Conservation (phyloP, 2,113 vertebrate genomes). For the Gymnobelideus leadbeateri region DNA sequence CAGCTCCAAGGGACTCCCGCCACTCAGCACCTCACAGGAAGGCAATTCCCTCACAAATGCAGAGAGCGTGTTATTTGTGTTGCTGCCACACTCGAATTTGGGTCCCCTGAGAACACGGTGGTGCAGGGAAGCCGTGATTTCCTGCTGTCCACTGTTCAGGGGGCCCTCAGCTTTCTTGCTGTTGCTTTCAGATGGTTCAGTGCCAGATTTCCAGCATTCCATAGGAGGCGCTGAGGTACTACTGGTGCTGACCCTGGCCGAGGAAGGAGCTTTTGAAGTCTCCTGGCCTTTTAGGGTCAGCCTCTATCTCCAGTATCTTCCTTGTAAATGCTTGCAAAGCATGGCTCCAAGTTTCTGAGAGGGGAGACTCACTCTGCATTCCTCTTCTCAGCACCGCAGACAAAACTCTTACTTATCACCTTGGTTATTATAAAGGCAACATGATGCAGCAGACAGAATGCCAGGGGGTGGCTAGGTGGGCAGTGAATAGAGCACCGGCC, state of each 20-base stretch:
- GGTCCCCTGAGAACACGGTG: background rate
- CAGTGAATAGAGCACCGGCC: no score
- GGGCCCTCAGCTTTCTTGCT: background rate
- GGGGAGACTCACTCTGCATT: background rate
- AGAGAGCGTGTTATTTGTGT: background rate
- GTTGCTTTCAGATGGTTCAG: slow-evolving; percentile 21
- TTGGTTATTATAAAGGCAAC: background rate
- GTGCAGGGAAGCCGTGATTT: slow-evolving; percentile 47
- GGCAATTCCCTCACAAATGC: slow-evolving; percentile 30
- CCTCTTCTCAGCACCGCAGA: background rate
- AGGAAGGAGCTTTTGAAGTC: background rate
- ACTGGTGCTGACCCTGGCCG: background rate
- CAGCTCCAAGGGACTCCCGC: slow-evolving; percentile 22
- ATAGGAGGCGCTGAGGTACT: background rate
- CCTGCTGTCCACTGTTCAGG: slow-evolving; percentile 13
- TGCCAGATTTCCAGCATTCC: slow-evolving; percentile 21
- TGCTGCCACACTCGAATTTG: background rate
- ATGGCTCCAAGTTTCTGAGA: background rate
- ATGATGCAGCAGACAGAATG: background rate
- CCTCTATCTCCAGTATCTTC: background rate
- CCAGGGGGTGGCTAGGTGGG: no score
- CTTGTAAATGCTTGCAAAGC: background rate
- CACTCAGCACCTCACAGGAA: background rate
- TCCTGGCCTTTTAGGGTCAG: background rate
- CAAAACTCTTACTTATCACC: background rate